Base-by-base conservation (phyloP, 2,888 invertebrate genomes). In the Ennomos fuscantarius region DNA sequence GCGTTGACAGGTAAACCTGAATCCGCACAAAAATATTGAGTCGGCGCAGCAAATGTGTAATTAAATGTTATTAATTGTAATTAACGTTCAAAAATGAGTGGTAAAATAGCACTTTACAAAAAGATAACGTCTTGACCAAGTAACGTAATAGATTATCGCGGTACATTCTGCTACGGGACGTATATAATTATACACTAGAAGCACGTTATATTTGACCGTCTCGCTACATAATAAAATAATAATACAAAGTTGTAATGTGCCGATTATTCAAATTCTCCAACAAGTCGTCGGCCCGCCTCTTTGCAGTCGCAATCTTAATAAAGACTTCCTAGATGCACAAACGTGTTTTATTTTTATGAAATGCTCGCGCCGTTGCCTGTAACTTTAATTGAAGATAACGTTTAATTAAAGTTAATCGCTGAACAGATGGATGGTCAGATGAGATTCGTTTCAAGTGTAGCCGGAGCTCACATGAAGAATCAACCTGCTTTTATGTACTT, bases 271-370 rank as follows among this genome's bases (percentile, higher is more conserved):
- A 89, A 90, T 87, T 84, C 82, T 73, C 76, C 69, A 80, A 83
- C 87, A 87, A 86, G 86, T 84, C 78, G 78, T 72, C 70, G 62
- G 74, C 69, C 66, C 91, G 89, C 91, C 92, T 83, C 84, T 91
- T 90, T 82, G 84, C 85, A 86, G 83, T 91, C 81, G 84, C 86
- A 89, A 89, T 89, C 84, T 89, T 86, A 89, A 89, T 91, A 88
- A 90, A 91, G 87, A 89, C 87, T 91, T 91, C 90, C 90, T 91
- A 90, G 86, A 71, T 86, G 80, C 77, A 77, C 76, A 80, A 78
- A 80, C 66, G 76, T 81, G 78, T 84, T 84, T 86, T 84, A 81
- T 87, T 86, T 87, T 84, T 83, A 86, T 84, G 78, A 84, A 81
- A 79, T 81, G 82, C 82, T 57, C 37, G 72, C 72, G 70, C 70